Conservation (phyloP, 2,113 vertebrate species). For the Callaeas wilsoni region DNA sequence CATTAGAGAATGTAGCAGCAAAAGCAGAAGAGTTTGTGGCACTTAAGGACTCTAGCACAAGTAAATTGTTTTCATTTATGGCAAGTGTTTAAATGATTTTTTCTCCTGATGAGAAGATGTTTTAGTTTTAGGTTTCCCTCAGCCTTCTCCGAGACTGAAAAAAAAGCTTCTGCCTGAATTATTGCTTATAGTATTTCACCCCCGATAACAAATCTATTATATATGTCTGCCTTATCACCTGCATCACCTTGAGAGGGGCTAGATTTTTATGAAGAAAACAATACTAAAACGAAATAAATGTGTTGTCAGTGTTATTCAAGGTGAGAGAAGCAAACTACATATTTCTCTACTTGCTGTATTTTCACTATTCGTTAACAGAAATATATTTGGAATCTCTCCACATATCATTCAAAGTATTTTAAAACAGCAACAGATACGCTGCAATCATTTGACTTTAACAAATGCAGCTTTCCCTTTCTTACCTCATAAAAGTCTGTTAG, state of each 20-base stretch:
- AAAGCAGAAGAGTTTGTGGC: conserved; percentile 74
- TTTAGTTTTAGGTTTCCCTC: conserved; percentile 56
- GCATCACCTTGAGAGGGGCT: conserved; percentile 13
- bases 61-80: conserved; percentile 81
- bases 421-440: background rate
- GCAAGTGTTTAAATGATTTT: conserved; percentile 63
- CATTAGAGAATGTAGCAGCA: conserved; percentile 84
- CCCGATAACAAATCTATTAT: conserved; percentile 37
- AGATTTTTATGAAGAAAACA: conserved; percentile 56
- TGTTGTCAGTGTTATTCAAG: background rate
- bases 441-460: background rate
- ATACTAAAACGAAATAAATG: conserved; percentile 23
- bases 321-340: background rate
- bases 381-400: background rate
- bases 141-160: background rate
- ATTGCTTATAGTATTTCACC: conserved; percentile 32
- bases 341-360: conserved; percentile 4
- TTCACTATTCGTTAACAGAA: background rate
- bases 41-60: conserved; percentile 73
- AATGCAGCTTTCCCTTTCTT: background rate
- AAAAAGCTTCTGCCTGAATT: conserved; percentile 44
- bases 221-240: conserved; percentile 44
- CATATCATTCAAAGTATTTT: background rate
- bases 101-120: conserved; percentile 24
- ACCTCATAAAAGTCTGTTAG: background rate